Percentiles rank a stretch among this genome's conserved stretches.
These are phyloP conservation scores for Melanostigma gelatinosum DNA, from an alignment of 2,113 vertebrate species.

Conservation along the genomic window DNA sequence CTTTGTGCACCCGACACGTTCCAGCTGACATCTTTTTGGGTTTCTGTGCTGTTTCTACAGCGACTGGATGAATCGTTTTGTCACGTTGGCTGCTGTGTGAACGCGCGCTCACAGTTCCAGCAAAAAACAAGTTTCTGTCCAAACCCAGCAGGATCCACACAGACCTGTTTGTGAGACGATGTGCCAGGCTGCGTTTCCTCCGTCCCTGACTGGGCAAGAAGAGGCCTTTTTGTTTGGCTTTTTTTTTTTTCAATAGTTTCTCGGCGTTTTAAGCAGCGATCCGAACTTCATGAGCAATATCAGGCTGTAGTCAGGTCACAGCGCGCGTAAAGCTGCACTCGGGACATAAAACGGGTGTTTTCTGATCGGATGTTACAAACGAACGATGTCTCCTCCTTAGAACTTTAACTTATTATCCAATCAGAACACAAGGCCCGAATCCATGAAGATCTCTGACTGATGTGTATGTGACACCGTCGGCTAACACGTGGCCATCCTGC, in stretches of 20 bases:
- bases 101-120: not conserved
- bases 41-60: conserved; percentile 4
- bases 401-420: not conserved
- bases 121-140: conserved; percentile 2
- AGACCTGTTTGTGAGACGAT: not conserved
- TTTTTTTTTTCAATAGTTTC: conserved; percentile 7
- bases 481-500: too few species aligned
- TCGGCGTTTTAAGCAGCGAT: conserved; percentile 34
- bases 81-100: conserved; percentile 20
- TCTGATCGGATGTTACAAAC: not conserved
- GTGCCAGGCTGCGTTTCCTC: conserved; percentile 7
- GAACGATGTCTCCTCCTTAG: too few species aligned
- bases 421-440: not conserved
- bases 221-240: conserved; percentile 1
- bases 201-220: not conserved
- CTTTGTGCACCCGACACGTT: not conserved
- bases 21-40: conserved; percentile 5
- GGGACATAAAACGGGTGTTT: not conserved
- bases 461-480: too few species aligned
- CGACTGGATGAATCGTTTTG: conserved; percentile 12
- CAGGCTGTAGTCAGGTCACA: conserved; percentile 26
- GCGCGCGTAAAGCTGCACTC: not conserved
- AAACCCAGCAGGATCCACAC: conserved; percentile 28
- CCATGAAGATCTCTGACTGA: not conserved
- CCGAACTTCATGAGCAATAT: conserved; percentile 48